Conservation (phyloP, 2,888 invertebrate species). For the Cryptosula pallasiana region DNA sequence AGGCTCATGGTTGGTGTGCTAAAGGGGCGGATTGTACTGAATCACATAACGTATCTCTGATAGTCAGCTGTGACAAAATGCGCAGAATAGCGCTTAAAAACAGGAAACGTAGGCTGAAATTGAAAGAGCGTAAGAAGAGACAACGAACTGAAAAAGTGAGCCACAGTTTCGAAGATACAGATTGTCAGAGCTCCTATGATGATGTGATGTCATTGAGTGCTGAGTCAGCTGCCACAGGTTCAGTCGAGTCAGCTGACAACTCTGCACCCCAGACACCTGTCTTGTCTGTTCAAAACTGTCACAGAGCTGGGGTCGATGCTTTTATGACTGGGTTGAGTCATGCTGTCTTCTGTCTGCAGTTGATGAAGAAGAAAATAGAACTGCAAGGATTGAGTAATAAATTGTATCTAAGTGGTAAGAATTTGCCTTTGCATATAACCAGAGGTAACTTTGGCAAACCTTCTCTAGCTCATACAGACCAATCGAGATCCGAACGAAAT, state of each 20-base stretch:
- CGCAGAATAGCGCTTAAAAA: constrained; percentile 31
- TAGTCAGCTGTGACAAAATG: constrained; percentile 43
- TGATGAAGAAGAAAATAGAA: constrained; percentile 28
- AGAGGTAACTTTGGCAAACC: constrained; percentile 48
- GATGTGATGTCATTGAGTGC: neutral
- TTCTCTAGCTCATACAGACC: constrained; percentile 38
- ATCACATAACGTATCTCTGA: constrained; percentile 52
- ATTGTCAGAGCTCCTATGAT: neutral
- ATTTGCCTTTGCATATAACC: constrained; percentile 47
- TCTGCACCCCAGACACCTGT: neutral
- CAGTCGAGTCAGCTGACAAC: neutral
- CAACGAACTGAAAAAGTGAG: neutral
- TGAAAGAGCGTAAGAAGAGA: constrained; percentile 29
- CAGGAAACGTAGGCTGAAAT: constrained; percentile 32
- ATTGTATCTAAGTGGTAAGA: constrained; percentile 51
- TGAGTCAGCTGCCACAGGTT: neutral
- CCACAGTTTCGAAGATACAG: constrained; percentile 25
- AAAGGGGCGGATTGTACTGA: constrained; percentile 38
- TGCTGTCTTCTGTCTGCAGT: constrained; percentile 38
- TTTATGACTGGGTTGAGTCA: constrained; percentile 55
- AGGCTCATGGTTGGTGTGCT: constrained; percentile 53
- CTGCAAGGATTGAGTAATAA: constrained; percentile 35
- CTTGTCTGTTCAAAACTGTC: constrained; percentile 33
- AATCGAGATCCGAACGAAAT: too few relatives aligned
- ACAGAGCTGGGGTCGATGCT: constrained; percentile 55